These are phyloP conservation scores for Gastrophryne carolinensis DNA, from an alignment of 2,797 vertebrate genomes.

Conservation along the genomic window DNA sequence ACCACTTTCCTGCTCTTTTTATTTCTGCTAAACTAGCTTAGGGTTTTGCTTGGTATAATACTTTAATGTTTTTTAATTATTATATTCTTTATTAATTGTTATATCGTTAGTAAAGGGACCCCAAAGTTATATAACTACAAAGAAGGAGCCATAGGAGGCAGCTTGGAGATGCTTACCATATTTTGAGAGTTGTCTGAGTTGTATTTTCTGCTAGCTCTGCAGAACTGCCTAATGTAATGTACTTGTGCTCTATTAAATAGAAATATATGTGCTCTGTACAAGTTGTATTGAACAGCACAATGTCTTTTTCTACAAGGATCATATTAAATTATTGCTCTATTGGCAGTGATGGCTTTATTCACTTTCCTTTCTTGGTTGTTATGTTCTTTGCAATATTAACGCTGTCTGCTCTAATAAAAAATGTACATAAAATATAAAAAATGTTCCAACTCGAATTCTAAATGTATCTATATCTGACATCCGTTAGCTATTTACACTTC, in stretches of 20 bases:
- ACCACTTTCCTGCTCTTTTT: too few relatives aligned
- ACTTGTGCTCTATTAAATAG: background rate
- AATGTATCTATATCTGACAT: background rate
- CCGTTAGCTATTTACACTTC: slow-evolving; percentile 1
- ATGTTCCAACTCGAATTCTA: background rate
- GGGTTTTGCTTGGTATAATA: too few relatives aligned
- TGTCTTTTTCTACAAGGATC: background rate
- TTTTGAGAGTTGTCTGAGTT: too few relatives aligned
- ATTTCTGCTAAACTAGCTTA: too few relatives aligned
- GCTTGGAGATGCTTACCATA: too few relatives aligned
- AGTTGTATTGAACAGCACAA: background rate
- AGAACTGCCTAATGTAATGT: background rate
- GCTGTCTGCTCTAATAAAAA: slow-evolving; percentile 5
- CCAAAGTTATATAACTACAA: too few relatives aligned
- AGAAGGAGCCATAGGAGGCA: too few relatives aligned
- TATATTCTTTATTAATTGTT: too few relatives aligned
- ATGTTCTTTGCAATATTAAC: slow-evolving; percentile 29
- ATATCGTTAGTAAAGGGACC: too few relatives aligned
- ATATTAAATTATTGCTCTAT: slow-evolving; percentile 9
- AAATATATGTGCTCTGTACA: background rate
- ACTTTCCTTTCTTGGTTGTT: background rate
- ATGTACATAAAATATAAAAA: background rate
- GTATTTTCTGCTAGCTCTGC: background rate
- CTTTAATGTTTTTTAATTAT: too few relatives aligned
- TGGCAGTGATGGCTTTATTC: background rate